phyloP scores from a whole-genome alignment of 1,140 invertebrate genomes.

The Ceratoteleas bidentatus region DNA sequence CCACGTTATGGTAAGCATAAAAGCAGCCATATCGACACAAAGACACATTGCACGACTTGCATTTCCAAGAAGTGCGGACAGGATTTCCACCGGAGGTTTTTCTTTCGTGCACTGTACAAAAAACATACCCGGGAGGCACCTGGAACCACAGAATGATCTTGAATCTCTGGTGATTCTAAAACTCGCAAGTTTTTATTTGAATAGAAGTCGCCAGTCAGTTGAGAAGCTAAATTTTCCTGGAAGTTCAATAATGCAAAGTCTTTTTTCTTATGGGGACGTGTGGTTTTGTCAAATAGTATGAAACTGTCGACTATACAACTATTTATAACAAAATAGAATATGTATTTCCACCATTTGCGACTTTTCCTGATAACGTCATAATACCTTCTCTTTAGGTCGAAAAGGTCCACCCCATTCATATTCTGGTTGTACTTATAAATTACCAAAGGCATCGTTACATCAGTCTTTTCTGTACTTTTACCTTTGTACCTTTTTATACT shows the following conservation, averaged over 20 bases:
- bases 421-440: neutral
- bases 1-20: too few species aligned
- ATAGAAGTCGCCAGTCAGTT: conserved; percentile 8
- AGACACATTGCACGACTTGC: conserved; percentile 15
- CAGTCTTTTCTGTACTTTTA: neutral
- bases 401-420: neutral
- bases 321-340: conserved; percentile 3
- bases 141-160: too few species aligned
- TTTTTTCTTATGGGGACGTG: conserved; percentile 5
- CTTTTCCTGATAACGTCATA: neutral
- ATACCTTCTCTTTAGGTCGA: neutral
- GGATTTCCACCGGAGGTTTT: neutral
- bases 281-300: conserved; percentile 10
- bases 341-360: neutral
- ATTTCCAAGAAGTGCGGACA: conserved; percentile 23
- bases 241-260: conserved; percentile 10
- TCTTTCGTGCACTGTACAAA: conserved; percentile 6
- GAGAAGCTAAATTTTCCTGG: conserved; percentile 13
- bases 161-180: conserved; percentile 2
- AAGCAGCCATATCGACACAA: conserved; percentile 11
- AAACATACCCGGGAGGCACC: conserved; percentile 11
- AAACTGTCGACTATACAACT: conserved; percentile 13
- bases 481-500: neutral
- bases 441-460: neutral
- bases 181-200: too few species aligned